Percentiles rank a stretch among this genome's conserved stretches.
These are phyloP conservation scores for Dolichomitus sp. DNA, from an alignment of 2,888 invertebrate genomes.

Conservation along the genomic window DNA sequence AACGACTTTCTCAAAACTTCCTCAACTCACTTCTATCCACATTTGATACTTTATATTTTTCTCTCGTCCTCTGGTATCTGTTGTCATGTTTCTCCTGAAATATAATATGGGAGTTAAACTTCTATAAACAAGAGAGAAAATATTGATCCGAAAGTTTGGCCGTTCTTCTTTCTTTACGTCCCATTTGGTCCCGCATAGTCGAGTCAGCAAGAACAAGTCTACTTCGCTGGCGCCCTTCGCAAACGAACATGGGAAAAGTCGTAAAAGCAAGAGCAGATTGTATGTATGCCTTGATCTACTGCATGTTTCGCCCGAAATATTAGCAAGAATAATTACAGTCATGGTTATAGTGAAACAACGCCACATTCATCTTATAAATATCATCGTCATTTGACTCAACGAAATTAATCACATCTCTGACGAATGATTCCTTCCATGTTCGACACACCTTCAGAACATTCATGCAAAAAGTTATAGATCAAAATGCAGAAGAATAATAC, in stretches of 20 bases:
- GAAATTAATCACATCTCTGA: background rate
- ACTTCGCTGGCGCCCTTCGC: background rate
- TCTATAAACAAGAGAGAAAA: conserved; percentile 12
- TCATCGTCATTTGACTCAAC: background rate
- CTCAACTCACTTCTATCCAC: conserved; percentile 14
- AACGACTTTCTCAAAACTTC: conserved; percentile 20
- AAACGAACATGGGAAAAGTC: background rate
- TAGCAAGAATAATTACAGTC: background rate
- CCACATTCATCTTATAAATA: background rate
- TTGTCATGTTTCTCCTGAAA: conserved; percentile 3
- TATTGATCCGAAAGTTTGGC: conserved; percentile 17
- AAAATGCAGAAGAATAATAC: background rate
- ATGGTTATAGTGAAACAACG: background rate
- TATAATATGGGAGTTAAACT: background rate
- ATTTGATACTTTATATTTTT: conserved; percentile 16
- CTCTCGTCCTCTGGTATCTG: background rate
- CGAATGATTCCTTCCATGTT: background rate
- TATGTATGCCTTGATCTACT: background rate
- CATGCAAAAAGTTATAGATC: background rate
- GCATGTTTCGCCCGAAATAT: background rate
- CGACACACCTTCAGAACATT: background rate
- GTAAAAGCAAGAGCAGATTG: background rate
- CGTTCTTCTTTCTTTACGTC: conserved; percentile 10
- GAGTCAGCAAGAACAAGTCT: background rate
- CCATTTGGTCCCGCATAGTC: conserved; percentile 2